Percentiles rank a stretch among this genome's conserved stretches.
phyloP scores from a whole-genome alignment of 2,113 vertebrate genomes.

The Phalacrocorax brasilianus region DNA sequence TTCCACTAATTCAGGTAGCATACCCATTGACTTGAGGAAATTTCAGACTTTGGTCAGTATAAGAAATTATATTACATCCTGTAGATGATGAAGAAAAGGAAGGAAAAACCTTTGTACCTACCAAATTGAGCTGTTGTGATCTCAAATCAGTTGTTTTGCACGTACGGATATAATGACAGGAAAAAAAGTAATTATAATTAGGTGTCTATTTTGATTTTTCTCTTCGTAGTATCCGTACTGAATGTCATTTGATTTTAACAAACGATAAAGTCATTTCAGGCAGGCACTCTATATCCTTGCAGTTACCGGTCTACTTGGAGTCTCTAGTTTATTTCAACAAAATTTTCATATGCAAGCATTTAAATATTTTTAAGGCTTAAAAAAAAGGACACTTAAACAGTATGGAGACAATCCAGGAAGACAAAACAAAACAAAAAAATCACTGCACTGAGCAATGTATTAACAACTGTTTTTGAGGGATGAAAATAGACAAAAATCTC shows the following conservation, averaged over 20 bases:
- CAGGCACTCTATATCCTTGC: constrained; percentile 46
- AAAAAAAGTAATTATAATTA: constrained; percentile 79
- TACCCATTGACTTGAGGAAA: constrained; percentile 18
- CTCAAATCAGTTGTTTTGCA: constrained; percentile 78
- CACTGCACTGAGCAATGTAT: background rate
- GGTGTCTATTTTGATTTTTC: constrained; percentile 79
- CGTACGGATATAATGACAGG: constrained; percentile 73
- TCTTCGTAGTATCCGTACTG: constrained; percentile 77
- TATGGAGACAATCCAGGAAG: background rate
- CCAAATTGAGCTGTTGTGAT: constrained; percentile 65
- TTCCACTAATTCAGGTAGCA: constrained; percentile 23
- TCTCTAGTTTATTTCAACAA: constrained; percentile 39
- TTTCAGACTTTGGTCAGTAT: constrained; percentile 40
- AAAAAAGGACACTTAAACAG: background rate
- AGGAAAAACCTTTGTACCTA: constrained; percentile 71
- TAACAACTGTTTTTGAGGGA: background rate
- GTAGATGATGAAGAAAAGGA: constrained; percentile 58
- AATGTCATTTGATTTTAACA: constrained; percentile 80
- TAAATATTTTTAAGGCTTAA: constrained; percentile 5
- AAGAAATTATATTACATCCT: constrained; percentile 54
- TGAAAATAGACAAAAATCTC: background rate
- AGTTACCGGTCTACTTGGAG: constrained; percentile 43
- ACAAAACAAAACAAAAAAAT: background rate
- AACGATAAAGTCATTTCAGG: constrained; percentile 71
- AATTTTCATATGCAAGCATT: constrained; percentile 33